phyloP scores from a whole-genome alignment of 2,113 vertebrate species.

The Entelurus aequoreus region DNA sequence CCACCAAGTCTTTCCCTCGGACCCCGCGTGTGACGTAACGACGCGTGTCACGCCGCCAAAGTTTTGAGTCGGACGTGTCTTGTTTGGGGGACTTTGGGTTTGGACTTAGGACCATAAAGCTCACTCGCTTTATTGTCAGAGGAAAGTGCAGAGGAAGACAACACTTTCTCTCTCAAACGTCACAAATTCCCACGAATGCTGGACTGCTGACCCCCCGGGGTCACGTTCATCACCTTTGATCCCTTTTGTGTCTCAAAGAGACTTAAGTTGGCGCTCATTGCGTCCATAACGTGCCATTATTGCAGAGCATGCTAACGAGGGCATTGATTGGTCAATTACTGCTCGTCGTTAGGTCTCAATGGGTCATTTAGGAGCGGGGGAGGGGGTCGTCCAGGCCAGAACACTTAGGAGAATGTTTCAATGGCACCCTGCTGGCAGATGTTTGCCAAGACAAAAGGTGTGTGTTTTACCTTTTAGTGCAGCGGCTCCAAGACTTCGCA shows the following conservation, averaged over 20 bases:
- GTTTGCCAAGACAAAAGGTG: slow-evolving; percentile 15
- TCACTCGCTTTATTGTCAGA: slow-evolving; percentile 53
- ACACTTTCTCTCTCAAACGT: slow-evolving; percentile 53
- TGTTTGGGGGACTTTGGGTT: background rate
- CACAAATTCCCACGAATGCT: slow-evolving; percentile 54
- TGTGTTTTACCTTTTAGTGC: slow-evolving; percentile 14
- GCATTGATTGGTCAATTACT: slow-evolving; percentile 33
- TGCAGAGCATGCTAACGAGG: slow-evolving; percentile 22
- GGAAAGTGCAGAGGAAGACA: slow-evolving; percentile 67
- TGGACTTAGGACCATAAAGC: slow-evolving; percentile 13
- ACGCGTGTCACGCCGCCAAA: background rate
- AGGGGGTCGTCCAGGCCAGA: slow-evolving; percentile 4
- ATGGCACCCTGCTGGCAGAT: slow-evolving; percentile 8
- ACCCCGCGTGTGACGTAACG: background rate
- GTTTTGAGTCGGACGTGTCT: slow-evolving; percentile 5
- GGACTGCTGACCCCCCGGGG: slow-evolving; percentile 55
- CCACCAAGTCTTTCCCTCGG: slow-evolving; percentile 23
- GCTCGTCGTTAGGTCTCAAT: slow-evolving; percentile 14
- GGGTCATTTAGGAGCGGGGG: background rate
- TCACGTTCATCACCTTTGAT: slow-evolving; percentile 38
- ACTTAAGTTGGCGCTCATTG: background rate
- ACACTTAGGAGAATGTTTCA: slow-evolving; percentile 16
- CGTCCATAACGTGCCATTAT: background rate
- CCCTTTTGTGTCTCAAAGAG: slow-evolving; percentile 41
- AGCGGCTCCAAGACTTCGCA: background rate